Evolutionary conservation across 2,888 invertebrate species (phyloP).

Genomic region (Phymatocera aterrima): DNA sequence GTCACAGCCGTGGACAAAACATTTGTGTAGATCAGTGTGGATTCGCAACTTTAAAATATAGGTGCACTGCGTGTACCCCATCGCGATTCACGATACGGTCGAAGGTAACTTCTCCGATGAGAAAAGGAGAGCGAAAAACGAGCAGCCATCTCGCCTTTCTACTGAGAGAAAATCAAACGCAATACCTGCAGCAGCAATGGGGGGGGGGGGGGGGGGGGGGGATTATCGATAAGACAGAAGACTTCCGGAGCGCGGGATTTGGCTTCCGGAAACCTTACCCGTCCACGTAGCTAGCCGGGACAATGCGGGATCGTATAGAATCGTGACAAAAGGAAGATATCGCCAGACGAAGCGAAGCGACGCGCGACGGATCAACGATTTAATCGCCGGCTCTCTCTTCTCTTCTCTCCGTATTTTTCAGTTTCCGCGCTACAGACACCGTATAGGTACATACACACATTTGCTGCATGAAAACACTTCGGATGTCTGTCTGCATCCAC

Average conservation of each 20-base stretch:
- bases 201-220: not conserved
- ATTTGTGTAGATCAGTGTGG: not conserved
- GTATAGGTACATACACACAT: no score
- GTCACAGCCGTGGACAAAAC: not conserved
- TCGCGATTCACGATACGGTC: no score
- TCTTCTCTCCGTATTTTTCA: not conserved
- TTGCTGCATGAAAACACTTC: not conserved
- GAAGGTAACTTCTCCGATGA: no score
- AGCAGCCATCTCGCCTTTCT: no score
- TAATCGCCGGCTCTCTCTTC: not conserved
- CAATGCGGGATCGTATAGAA: slow-evolving; percentile 2
- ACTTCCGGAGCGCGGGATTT: slow-evolving; percentile 10
- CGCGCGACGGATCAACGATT: slow-evolving; percentile 13
- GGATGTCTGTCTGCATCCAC: not conserved
- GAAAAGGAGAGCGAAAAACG: no score
- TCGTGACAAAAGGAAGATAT: not conserved
- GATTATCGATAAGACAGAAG: not conserved
- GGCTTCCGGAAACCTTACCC: not conserved
- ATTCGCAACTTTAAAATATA: not conserved
- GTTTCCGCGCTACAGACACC: not conserved
- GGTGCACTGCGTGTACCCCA: no score
- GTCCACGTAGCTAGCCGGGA: not conserved
- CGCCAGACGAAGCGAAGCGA: not conserved
- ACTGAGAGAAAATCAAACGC: no score
- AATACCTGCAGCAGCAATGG: not conserved